Evolutionary conservation across 2,113 vertebrate genomes (phyloP), one percentile per base, ranked within the genome.

Genomic region (Sphaerodactylus townsendi): DNA sequence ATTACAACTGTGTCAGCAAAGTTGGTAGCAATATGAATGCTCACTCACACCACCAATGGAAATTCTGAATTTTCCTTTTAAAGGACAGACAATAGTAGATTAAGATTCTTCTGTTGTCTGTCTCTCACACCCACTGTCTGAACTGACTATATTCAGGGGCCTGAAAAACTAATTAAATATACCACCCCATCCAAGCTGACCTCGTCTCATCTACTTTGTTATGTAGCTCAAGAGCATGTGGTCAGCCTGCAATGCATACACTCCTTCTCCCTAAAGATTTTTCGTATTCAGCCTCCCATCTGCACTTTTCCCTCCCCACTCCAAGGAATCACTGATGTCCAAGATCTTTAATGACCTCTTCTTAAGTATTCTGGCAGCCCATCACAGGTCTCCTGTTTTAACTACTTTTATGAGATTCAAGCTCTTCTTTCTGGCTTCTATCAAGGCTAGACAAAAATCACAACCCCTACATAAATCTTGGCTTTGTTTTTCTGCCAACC

Each of bases 141-240:
- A 25, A 83, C 41, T 0, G 0, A 82, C 82, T 86, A 35, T 48
- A 68, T 13, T 4, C 33, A 78, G 30, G 1, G 44, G 79, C 82
- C 81, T 46, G 48, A 0, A n/a, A 81, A 88, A 86, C 14, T 85
- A 80, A 83, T 82, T 59, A 33, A 6, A 68, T 33, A 35, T 23
- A 62, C 68, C 7, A 30, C 30, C 83, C 19, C 33, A 30, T 75
- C 35, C 44, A 50, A 82, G 56, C n/a, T 35, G 80, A 59, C 13
- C 44, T 10, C 66, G 13, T 73, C 86, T n/a, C 48, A 78, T 25
- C 41, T 2, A 8, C 41, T 62, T 73, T 50, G 19, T 68, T 62
- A 48, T 72, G 35, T 73, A 89, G n/a, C 84, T 25, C 1, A 33
- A 81, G 15, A 86, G n/a, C 50, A 68, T 75, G 44, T 41, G 62